These are phyloP conservation scores for Heteronetta atricapilla DNA, from an alignment of 2,113 vertebrate genomes.

Conservation along the genomic window DNA sequence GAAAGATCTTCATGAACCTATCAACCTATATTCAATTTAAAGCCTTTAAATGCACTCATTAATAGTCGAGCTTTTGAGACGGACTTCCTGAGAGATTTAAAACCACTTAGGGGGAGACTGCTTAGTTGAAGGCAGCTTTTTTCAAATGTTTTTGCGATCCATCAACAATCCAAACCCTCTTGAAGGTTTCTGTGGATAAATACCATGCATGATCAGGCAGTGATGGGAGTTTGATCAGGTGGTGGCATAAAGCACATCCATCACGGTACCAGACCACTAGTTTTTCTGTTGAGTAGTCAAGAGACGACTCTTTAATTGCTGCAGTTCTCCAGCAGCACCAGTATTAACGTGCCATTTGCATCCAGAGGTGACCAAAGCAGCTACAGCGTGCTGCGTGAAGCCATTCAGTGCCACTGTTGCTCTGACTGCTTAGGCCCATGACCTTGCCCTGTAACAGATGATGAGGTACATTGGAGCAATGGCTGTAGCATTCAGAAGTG, in stretches of 20 bases:
- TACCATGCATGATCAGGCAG: background rate
- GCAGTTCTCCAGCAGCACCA: conserved; percentile 3
- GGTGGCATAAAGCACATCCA: background rate
- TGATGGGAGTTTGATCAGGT: background rate
- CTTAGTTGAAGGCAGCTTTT: background rate
- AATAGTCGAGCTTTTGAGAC: conserved; percentile 13
- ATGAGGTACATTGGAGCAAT: accelerated
- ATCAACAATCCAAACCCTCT: background rate
- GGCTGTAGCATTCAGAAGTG: background rate
- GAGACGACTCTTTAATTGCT: background rate
- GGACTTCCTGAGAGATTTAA: conserved; percentile 10
- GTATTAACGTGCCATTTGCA: background rate
- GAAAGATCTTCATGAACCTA: background rate
- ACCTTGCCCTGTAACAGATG: background rate
- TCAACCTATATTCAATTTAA: conserved; percentile 25
- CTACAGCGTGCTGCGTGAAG: background rate
- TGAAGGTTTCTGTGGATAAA: background rate
- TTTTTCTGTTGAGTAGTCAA: background rate
- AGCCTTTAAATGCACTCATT: conserved; percentile 9
- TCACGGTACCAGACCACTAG: background rate
- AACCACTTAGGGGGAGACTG: background rate
- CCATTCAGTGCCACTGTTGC: background rate
- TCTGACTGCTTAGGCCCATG: background rate
- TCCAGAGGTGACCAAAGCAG: background rate
- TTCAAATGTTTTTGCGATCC: background rate